A percentile compares a stretch with the other conserved stretches of the same genome.
phyloP scores from a whole-genome alignment of 2,888 invertebrate species.

The Cacoxenus indagator region DNA sequence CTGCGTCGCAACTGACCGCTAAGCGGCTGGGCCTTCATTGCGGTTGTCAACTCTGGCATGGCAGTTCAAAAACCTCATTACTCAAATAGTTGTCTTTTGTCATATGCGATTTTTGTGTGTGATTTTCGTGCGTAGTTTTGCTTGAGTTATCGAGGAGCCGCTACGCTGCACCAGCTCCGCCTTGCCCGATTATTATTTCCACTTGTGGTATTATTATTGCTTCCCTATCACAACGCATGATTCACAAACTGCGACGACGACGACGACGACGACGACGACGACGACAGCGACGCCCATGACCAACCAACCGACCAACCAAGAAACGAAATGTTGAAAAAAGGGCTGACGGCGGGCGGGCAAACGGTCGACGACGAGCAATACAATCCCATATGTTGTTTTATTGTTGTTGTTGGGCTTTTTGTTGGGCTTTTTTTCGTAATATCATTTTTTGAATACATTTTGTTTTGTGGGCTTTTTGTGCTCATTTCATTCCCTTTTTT shows the following conservation, averaged over 20 bases:
- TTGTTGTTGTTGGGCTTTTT: neutral
- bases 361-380: neutral
- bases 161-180: neutral
- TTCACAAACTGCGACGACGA: neutral
- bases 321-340: too few relatives aligned
- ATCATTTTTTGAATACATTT: neutral
- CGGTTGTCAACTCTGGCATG: neutral
- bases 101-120: conserved; percentile 16
- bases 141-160: neutral
- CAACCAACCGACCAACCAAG: too few relatives aligned
- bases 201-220: neutral
- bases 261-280: neutral
- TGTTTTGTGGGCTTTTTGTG: neutral
- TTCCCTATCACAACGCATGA: conserved; percentile 1
- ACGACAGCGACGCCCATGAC: neutral
- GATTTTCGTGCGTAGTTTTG: neutral
- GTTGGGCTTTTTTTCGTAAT: neutral
- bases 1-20: too few relatives aligned
- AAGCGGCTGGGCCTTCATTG: neutral
- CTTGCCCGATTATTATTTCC: neutral
- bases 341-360: neutral
- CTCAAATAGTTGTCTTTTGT: conserved; percentile 31
- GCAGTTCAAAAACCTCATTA: conserved; percentile 26
- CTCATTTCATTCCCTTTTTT: neutral
- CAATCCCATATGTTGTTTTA: conserved; percentile 5